Conservation (phyloP, 1,140 invertebrate genomes). For the Anastatus disparis region DNA sequence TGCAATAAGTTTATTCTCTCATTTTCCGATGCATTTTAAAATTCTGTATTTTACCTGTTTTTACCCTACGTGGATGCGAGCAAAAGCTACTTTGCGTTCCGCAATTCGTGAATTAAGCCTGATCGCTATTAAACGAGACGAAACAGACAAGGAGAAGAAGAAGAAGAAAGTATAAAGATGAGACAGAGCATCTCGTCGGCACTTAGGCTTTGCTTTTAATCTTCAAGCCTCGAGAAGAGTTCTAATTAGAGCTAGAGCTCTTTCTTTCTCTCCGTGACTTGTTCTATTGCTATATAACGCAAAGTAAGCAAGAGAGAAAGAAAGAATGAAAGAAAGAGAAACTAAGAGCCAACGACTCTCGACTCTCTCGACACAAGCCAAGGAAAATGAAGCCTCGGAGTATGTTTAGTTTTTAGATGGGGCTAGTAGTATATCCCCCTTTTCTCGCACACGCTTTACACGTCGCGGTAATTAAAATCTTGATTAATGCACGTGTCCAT, state of each 20-base stretch:
- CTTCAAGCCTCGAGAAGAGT: conserved; percentile 58
- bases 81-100: neutral
- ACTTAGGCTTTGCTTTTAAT: conserved; percentile 63
- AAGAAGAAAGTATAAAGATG: neutral
- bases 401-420: conserved; percentile 63
- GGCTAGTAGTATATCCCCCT: neutral
- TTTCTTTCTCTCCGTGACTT: conserved; percentile 31
- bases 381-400: conserved; percentile 29
- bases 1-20: conserved; percentile 23
- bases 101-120: conserved; percentile 50
- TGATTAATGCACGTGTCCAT: conserved; percentile 66
- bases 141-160: conserved; percentile 23
- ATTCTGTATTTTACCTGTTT: conserved; percentile 16
- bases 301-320: neutral
- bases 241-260: conserved; percentile 60
- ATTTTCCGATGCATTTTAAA: conserved; percentile 14
- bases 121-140: conserved; percentile 53
- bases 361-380: too few relatives aligned
- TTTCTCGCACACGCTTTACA: conserved; percentile 51
- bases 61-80: neutral
- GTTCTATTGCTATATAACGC: too few relatives aligned
- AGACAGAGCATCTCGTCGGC: conserved; percentile 48
- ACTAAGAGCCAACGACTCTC: too few relatives aligned
- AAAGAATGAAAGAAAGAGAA: too few relatives aligned
- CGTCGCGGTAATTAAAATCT: conserved; percentile 65